Base-by-base conservation (phyloP, 1,140 invertebrate species). In the Octopus bimaculoides region DNA sequence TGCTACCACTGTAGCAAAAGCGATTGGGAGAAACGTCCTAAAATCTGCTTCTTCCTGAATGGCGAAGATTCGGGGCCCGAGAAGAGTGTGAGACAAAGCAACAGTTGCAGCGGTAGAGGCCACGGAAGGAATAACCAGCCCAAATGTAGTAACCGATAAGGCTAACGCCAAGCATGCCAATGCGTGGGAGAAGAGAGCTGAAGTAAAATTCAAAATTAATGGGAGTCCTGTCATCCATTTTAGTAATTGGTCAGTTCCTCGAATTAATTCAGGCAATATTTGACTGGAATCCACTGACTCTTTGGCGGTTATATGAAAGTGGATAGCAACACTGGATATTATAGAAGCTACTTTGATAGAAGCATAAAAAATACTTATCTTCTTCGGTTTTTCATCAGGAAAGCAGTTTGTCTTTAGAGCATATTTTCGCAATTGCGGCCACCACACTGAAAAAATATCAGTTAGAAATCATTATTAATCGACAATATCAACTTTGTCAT, bases 41-140 rank as follows among this genome's bases (percentile, higher is more conserved):
- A 85, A 85, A 52, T 82, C 75, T 52, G 17, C 73, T 2, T 82
- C 69, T 74, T 83, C 83, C 6, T 85, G 78, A 53, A 81, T 79
- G 4, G 7, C 55, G 66, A 82, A 82, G 3, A 83, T 53, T 14
- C 77, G 41, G 4, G 79, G 77, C 3, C 76, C 80, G 4, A 84
- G 26, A 53, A 80, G 7, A 12, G 26, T 73, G 0, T 81, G 56
- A 17, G 81, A 81, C 4, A 85, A 52, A 20, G 75, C 80, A 17
- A 82, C 78, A 74, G 79, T 81, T 20, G 69, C 14, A 9, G 81
- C 71, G 12, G 81, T 83, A 52, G 84, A 85, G 12, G 82, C 26
- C 8, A 85, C 52, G 7, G 82, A 82, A 4, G 84, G 84, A n/a
- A 85, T 12, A 5, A 83, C 53, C 12, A 85, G 66, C 12, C 84